Evolutionary conservation across 2,797 vertebrate genomes (phyloP).

Genomic region (Typhlichthys subterraneus): DNA sequence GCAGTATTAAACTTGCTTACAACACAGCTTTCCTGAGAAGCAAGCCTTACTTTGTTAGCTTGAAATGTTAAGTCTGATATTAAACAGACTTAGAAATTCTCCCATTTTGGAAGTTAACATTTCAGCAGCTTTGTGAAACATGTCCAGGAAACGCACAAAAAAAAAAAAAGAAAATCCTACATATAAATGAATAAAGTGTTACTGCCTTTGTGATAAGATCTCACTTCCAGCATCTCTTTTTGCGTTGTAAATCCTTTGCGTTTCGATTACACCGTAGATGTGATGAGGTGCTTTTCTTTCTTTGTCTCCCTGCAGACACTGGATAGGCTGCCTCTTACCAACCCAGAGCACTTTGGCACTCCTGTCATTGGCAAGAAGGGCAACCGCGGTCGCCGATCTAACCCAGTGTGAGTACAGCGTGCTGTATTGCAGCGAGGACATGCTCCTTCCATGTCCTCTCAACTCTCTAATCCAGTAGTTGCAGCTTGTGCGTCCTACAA

Average conservation of each 20-base stretch:
- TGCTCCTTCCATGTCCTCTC: background rate
- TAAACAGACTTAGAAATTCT: constrained; percentile 11
- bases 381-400: constrained; percentile 79
- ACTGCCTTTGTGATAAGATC: constrained; percentile 8
- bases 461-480: background rate
- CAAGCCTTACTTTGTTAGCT: background rate
- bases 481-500: background rate
- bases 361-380: constrained; percentile 85
- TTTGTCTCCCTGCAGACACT: constrained; percentile 71
- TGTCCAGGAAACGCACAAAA: constrained; percentile 12
- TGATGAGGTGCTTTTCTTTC: constrained; percentile 30
- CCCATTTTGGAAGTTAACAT: constrained; percentile 3
- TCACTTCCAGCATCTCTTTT: constrained; percentile 5
- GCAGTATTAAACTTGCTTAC: constrained; percentile 2
- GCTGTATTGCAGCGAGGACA: too few species aligned
- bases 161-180: too few species aligned
- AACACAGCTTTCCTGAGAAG: constrained; percentile 10
- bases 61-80: background rate
- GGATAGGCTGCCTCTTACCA: constrained; percentile 83
- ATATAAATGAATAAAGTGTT: background rate
- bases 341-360: constrained; percentile 85
- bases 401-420: constrained; percentile 70
- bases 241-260: constrained; percentile 20
- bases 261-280: constrained; percentile 10
- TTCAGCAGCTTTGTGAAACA: constrained; percentile 14